These are phyloP conservation scores for Eurystomus gularis DNA, from an alignment of 2,113 vertebrate genomes.

Conservation along the genomic window DNA sequence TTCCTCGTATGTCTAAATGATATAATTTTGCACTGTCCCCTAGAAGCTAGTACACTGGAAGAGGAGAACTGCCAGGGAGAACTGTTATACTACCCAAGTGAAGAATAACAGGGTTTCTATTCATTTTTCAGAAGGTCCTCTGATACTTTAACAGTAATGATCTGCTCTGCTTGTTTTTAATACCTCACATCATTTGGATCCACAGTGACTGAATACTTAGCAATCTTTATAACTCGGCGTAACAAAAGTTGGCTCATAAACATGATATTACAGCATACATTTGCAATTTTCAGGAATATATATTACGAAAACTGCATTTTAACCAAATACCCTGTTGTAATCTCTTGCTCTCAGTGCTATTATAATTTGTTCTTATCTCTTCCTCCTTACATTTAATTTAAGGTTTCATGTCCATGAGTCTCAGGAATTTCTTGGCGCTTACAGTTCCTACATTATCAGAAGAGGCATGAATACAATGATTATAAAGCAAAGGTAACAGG, in stretches of 20 bases:
- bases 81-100: not conserved
- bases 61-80: not conserved
- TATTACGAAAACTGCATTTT: constrained; percentile 22
- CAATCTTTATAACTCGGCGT: not conserved
- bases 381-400: constrained; percentile 45
- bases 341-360: constrained; percentile 19
- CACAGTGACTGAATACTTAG: not conserved
- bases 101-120: not conserved
- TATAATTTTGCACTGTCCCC: constrained; percentile 16
- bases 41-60: constrained; percentile 7
- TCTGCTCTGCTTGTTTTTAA: not conserved
- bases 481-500: constrained; percentile 7
- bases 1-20: constrained; percentile 37
- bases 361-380: constrained; percentile 50
- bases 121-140: not conserved
- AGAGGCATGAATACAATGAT: not conserved
- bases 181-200: not conserved
- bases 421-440: constrained; percentile 32
- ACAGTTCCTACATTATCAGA: constrained; percentile 17
- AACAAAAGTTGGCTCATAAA: constrained; percentile 35
- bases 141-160: not conserved
- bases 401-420: constrained; percentile 31
- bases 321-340: constrained; percentile 36
- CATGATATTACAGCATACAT: not conserved
- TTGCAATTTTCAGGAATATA: constrained; percentile 43